Conservation (phyloP, 64 coral and sea anemone genomes). For the Cladopsammia gracilis region DNA sequence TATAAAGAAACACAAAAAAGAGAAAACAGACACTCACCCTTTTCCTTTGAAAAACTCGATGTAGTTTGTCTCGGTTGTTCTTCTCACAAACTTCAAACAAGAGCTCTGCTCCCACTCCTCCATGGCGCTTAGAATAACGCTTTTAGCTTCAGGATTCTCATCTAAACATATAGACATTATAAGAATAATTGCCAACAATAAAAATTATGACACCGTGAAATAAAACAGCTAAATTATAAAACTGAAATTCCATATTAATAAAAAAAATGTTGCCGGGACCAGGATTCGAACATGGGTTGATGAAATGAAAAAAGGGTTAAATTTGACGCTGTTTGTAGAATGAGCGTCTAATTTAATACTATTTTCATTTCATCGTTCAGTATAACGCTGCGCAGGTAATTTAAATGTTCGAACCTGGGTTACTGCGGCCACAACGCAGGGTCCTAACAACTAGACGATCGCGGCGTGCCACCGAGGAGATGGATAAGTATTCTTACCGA, state of each 20-base stretch:
- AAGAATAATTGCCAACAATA: too few relatives aligned
- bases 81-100: constrained; percentile 83
- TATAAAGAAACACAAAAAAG: neutral
- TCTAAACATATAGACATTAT: constrained; percentile 3
- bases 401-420: constrained; percentile 89
- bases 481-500: too few relatives aligned
- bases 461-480: constrained; percentile 20
- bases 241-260: too few relatives aligned
- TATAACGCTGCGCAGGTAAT: too few relatives aligned
- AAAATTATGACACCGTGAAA: too few relatives aligned
- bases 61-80: constrained; percentile 85
- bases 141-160: constrained; percentile 47
- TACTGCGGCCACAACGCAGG: constrained; percentile 85
- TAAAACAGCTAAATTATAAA: too few relatives aligned
- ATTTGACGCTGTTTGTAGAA: too few relatives aligned
- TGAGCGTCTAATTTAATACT: too few relatives aligned
- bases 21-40: constrained; percentile 48
- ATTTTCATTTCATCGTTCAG: too few relatives aligned
- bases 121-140: constrained; percentile 70
- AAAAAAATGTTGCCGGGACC: too few relatives aligned
- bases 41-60: constrained; percentile 81
- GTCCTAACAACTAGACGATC: constrained; percentile 85
- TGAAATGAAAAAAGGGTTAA: too few relatives aligned
- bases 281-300: constrained; percentile 68
- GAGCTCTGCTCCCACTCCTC: constrained; percentile 86